These are phyloP conservation scores for Penaeus indicus DNA, from an alignment of 1,140 invertebrate genomes.

Conservation along the genomic window DNA sequence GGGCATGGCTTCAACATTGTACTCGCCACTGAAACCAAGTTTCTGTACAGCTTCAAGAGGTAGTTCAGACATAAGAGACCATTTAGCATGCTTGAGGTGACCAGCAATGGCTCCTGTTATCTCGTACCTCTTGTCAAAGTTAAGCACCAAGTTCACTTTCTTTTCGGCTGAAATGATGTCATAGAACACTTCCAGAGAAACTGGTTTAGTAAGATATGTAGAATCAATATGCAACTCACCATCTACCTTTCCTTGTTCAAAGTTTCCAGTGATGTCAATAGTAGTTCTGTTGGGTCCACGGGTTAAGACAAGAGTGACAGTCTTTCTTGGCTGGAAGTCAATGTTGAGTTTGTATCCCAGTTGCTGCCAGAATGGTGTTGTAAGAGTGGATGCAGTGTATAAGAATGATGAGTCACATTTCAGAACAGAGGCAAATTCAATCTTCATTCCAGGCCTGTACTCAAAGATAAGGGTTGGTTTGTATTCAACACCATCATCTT, in stretches of 20 bases:
- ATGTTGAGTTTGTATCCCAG: slow-evolving; percentile 37
- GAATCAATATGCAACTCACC: slow-evolving; percentile 15
- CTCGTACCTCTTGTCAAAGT: slow-evolving; percentile 28
- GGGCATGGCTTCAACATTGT: slow-evolving; percentile 24
- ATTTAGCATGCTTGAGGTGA: slow-evolving; percentile 4
- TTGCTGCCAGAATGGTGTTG: slow-evolving; percentile 53
- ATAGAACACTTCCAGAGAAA: slow-evolving; percentile 32
- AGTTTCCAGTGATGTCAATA: slow-evolving; percentile 27
- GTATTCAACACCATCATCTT: slow-evolving; percentile 49
- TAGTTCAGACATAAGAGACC: background rate
- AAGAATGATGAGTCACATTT: background rate
- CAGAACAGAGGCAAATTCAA: background rate
- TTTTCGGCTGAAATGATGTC: slow-evolving; percentile 24
- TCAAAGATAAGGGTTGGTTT: slow-evolving; percentile 11
- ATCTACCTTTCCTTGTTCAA: background rate
- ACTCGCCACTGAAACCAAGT: slow-evolving; percentile 26
- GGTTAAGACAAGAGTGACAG: slow-evolving; percentile 28
- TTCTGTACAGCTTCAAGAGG: slow-evolving; percentile 8
- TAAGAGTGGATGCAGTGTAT: slow-evolving; percentile 13
- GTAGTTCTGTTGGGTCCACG: slow-evolving; percentile 32
- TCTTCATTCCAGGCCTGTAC: background rate
- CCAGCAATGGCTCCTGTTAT: slow-evolving; percentile 36
- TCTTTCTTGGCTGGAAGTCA: slow-evolving; percentile 1
- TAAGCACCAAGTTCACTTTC: background rate
- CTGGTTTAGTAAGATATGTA: slow-evolving; percentile 11